Evolutionary conservation across 2,797 vertebrate species (phyloP).

Genomic region (Nannoperca obscura): DNA sequence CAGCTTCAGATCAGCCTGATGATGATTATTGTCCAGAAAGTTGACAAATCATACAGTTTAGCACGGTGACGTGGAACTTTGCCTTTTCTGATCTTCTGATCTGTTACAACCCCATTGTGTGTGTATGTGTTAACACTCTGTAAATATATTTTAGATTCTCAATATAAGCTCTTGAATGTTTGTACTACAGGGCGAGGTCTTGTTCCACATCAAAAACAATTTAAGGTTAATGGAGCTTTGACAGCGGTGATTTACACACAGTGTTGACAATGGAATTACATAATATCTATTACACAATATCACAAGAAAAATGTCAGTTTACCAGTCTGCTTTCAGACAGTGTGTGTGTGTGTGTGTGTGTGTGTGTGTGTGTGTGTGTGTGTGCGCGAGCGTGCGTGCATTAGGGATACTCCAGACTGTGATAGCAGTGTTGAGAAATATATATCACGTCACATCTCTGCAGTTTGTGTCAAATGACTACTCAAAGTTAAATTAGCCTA

Average conservation of each 20-base stretch:
- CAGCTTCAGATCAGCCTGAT: conserved; percentile 58
- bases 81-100: no score
- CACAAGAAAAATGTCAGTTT: conserved; percentile 23
- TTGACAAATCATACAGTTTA: neutral
- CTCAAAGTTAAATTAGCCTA: neutral
- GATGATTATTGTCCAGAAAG: conserved; percentile 73
- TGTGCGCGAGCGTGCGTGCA: no score
- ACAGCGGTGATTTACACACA: conserved; percentile 40
- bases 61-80: neutral
- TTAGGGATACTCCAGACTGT: neutral
- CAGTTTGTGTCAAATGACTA: neutral
- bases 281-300: conserved; percentile 34
- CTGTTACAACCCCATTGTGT: no score
- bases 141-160: conserved; percentile 22
- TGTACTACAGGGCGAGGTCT: conserved; percentile 40
- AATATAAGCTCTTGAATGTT: conserved; percentile 34
- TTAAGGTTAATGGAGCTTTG: conserved; percentile 44
- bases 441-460: neutral
- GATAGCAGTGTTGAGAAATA: neutral
- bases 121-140: no score
- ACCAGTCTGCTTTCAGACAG: conserved; percentile 4
- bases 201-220: conserved; percentile 48
- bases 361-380: no score
- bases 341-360: no score
- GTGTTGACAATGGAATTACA: conserved; percentile 43